These are phyloP conservation scores for Drusus annulatus DNA, from an alignment of 1,140 invertebrate species.

Conservation along the genomic window DNA sequence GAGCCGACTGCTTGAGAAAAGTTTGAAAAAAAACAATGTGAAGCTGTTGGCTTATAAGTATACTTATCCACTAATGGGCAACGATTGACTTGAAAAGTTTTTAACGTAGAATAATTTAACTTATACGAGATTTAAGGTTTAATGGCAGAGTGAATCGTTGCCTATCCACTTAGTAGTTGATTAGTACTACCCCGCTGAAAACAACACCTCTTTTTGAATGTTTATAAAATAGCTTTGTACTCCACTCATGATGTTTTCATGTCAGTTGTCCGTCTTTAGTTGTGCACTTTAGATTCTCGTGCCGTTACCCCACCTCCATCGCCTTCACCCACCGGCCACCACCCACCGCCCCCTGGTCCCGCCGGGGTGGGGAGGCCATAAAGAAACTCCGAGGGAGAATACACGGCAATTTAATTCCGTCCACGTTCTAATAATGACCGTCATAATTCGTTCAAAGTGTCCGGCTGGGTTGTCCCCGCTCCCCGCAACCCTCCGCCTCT, in stretches of 20 bases:
- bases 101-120: no score
- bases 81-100: no score
- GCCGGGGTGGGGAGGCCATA: conserved; percentile 32
- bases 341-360: neutral
- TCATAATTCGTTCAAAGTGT: conserved; percentile 75
- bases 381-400: conserved; percentile 53
- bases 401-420: conserved; percentile 73
- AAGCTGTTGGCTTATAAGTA: no score
- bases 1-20: no score
- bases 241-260: conserved; percentile 9
- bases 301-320: neutral
- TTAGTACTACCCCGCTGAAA: no score
- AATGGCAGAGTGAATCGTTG: no score
- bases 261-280: conserved; percentile 36
- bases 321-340: neutral
- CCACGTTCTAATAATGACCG: conserved; percentile 74
- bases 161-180: no score
- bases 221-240: neutral
- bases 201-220: no score
- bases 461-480: conserved; percentile 68
- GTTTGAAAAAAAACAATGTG: no score
- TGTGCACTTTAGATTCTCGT: conserved; percentile 21
- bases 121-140: no score
- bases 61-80: no score
- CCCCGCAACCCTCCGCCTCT: conserved; percentile 38